Evolutionary conservation across 2,888 invertebrate species (phyloP).

Genomic region (Dinocampus coccinellae): DNA sequence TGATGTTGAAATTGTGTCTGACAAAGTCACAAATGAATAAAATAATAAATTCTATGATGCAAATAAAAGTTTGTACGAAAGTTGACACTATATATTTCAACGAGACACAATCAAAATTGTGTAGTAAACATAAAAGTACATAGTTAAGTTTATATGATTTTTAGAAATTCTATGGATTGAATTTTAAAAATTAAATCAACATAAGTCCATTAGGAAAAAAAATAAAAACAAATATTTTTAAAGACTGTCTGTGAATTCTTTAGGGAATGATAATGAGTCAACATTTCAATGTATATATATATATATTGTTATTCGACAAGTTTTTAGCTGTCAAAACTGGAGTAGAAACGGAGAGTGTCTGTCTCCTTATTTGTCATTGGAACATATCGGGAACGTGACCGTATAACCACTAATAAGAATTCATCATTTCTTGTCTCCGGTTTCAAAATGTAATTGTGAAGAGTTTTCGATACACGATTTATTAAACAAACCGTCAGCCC

Average conservation of each 20-base stretch:
- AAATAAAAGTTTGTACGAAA: constrained; percentile 23
- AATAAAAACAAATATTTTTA: no score
- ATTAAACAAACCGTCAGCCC: neutral
- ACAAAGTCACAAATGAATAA: neutral
- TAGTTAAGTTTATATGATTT: neutral
- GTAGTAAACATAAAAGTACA: neutral
- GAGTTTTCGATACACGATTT: neutral
- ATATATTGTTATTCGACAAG: constrained; percentile 12
- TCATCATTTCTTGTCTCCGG: constrained; percentile 39
- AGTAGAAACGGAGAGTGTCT: constrained; percentile 30
- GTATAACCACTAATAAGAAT: constrained; percentile 46
- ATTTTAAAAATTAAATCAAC: constrained; percentile 9
- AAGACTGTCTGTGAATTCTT: neutral
- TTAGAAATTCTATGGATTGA: neutral
- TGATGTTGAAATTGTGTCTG: constrained; percentile 16
- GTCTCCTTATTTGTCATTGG: constrained; percentile 51
- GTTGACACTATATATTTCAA: constrained; percentile 11
- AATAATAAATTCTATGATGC: constrained; percentile 15
- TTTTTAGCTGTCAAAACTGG: constrained; percentile 46
- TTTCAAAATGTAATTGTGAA: constrained; percentile 11
- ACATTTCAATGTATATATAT: neutral
- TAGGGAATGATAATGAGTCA: constrained; percentile 13
- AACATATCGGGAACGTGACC: constrained; percentile 36
- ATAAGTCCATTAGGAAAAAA: neutral
- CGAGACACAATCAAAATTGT: constrained; percentile 18